Base-by-base conservation (phyloP, 1,140 invertebrate genomes). In the Dolichoris vasculosae region DNA sequence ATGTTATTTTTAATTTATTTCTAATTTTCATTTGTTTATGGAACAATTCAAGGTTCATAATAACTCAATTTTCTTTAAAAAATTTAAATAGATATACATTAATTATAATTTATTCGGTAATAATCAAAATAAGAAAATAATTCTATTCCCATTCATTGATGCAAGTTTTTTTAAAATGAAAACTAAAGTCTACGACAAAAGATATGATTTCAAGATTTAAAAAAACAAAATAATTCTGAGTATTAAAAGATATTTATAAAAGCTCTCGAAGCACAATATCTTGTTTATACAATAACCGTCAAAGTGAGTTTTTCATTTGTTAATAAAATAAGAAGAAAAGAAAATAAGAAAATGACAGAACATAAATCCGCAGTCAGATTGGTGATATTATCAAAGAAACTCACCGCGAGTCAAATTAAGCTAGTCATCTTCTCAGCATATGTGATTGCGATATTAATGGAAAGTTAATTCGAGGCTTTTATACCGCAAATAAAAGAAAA, bases 261-360 rank as follows among this genome's bases (percentile, higher is more conserved):
- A 69, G 17, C 67, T 38, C 15, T 75, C 23, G 40, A 46, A 46
- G 2, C 20, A 73, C 35, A 43, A 43, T 73, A 46, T n/a, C 11
- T 46, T 55, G 15, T 51, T 79, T 59, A 63, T 43, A 23, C 35
- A 80, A 67, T 64, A 80, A 46, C 38, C 4, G 35, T 26, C 11
- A 80, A 67, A 67, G 26, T 20, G 63, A 46, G 46, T 80, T 67
- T 30, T 46, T 26, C 67, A 80, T 43, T 46, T 40, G 69, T 67
- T 26, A 46, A 46, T 43, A 2, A 69, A 69, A 67, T 15, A 51
- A 26, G 1, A 15, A 23, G 23, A 69, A 38, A 69, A 69, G 35
- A 38, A 69, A 69, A 69, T 59, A 64, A 46, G 7, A 2, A 46
- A 30, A 51, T 78, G n/a, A 38, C 11, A 55, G 32, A 55, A 55